These are phyloP conservation scores for Eciton burchellii DNA, from an alignment of 1,140 invertebrate genomes.

Conservation along the genomic window DNA sequence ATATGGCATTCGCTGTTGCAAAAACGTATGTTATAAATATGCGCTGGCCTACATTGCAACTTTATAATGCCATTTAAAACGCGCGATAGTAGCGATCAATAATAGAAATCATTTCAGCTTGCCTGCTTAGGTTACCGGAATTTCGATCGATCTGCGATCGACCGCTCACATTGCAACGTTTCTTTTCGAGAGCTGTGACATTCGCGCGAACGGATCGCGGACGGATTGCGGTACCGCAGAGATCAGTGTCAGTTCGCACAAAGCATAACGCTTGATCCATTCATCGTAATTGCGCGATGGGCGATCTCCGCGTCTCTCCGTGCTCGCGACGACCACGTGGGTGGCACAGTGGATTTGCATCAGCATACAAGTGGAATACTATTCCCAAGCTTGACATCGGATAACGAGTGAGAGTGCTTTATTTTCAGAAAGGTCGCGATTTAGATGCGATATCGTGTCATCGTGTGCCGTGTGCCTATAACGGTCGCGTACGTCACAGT, in stretches of 20 bases:
- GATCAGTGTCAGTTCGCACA: not conserved
- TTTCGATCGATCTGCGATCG: not conserved
- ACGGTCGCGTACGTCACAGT: not conserved
- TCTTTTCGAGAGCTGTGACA: not conserved
- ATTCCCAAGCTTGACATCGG: slow-evolving; percentile 11
- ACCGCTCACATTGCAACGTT: not conserved
- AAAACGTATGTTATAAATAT: slow-evolving; percentile 45
- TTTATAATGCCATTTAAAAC: slow-evolving; percentile 54
- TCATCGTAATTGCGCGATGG: slow-evolving; percentile 9
- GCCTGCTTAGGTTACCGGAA: not conserved
- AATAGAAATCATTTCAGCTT: slow-evolving; percentile 1
- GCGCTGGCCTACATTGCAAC: slow-evolving; percentile 35
- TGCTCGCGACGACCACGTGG: slow-evolving; percentile 25
- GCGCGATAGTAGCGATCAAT: slow-evolving; percentile 31
- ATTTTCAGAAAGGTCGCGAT: slow-evolving; percentile 54
- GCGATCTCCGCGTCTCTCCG: not conserved
- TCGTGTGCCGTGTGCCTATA: not conserved
- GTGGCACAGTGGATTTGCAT: slow-evolving; percentile 32
- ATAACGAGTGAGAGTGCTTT: slow-evolving; percentile 42
- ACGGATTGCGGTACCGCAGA: too few species aligned
- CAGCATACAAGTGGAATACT: not conserved
- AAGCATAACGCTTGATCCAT: not conserved
- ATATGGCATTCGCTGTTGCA: not conserved
- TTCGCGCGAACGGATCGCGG: not conserved
- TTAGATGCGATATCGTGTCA: slow-evolving; percentile 9